phyloP scores from a whole-genome alignment of 2,797 vertebrate genomes.

The Danio kyathit region DNA sequence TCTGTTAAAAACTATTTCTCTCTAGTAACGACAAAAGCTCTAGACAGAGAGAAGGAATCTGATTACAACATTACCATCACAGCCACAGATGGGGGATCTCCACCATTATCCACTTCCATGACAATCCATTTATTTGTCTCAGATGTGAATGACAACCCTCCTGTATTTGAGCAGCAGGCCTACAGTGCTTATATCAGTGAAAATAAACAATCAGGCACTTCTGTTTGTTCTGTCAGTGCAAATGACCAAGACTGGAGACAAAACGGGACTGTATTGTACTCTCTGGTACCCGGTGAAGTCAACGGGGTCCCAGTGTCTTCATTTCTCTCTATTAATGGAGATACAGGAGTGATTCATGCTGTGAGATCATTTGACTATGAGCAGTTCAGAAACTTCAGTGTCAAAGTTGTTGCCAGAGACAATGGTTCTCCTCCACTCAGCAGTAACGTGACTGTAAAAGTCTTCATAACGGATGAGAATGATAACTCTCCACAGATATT shows the following conservation, averaged over 20 bases:
- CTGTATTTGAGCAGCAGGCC: constrained; percentile 59
- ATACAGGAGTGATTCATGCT: constrained; percentile 63
- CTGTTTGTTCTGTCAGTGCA: constrained; percentile 54
- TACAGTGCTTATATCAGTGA: constrained; percentile 67
- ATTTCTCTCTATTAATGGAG: constrained; percentile 62
- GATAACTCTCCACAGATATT: constrained; percentile 66
- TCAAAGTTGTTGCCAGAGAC: constrained; percentile 70
- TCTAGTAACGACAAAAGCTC: constrained; percentile 63
- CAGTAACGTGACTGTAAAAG: constrained; percentile 59
- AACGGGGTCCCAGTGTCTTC: constrained; percentile 68
- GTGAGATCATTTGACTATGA: constrained; percentile 73
- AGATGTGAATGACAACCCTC: constrained; percentile 67
- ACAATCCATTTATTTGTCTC: constrained; percentile 68
- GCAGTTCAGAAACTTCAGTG: constrained; percentile 69
- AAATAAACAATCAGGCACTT: constrained; percentile 64
- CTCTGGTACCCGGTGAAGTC: constrained; percentile 68
- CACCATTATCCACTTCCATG: constrained; percentile 60
- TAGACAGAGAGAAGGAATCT: constrained; percentile 72
- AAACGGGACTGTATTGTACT: constrained; percentile 73
- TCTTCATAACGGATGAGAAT: constrained; percentile 63
- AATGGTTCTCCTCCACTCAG: constrained; percentile 70
- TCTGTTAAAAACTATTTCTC: constrained; percentile 76
- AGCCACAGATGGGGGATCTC: constrained; percentile 67
- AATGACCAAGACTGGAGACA: constrained; percentile 62
- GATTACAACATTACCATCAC: constrained; percentile 74